Conservation (phyloP, 1,140 invertebrate genomes). For the Aphelenchoides fujianensis region DNA sequence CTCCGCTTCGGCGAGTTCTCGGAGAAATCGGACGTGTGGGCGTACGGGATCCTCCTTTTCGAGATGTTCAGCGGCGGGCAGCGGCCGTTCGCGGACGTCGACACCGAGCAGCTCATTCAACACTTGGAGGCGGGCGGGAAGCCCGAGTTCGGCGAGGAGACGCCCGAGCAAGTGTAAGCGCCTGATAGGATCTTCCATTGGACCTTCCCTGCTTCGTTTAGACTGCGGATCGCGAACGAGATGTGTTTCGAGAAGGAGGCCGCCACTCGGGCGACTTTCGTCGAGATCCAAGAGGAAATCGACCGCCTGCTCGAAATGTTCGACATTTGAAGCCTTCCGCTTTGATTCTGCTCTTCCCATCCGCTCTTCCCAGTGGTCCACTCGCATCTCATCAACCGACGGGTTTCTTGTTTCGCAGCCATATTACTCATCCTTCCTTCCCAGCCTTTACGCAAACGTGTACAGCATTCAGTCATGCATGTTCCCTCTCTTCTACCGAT, state of each 20-base stretch:
- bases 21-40: constrained; percentile 12
- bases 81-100: constrained; percentile 7
- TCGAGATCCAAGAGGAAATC: constrained; percentile 2
- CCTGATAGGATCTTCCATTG: background rate
- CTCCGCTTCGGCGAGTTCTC: background rate
- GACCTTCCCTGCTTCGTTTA: constrained; percentile 13
- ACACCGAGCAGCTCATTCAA: constrained; percentile 10
- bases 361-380: too few species aligned
- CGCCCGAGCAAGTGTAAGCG: constrained; percentile 7
- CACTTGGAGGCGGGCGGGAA: constrained; percentile 1
- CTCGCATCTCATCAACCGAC: background rate
- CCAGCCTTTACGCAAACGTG: too few species aligned
- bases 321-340: background rate
- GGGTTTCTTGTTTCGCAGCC: background rate
- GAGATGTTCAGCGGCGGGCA: constrained; percentile 15
- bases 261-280: background rate
- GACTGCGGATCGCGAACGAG: background rate
- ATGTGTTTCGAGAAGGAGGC: background rate
- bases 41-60: constrained; percentile 18
- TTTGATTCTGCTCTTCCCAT: too few species aligned
- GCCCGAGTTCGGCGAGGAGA: background rate
- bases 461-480: too few species aligned
- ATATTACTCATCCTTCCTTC: too few species aligned
- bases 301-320: background rate
- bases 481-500: too few species aligned